Evolutionary conservation across 1,140 invertebrate genomes (phyloP).

Genomic region (Drosophila arizonae): DNA sequence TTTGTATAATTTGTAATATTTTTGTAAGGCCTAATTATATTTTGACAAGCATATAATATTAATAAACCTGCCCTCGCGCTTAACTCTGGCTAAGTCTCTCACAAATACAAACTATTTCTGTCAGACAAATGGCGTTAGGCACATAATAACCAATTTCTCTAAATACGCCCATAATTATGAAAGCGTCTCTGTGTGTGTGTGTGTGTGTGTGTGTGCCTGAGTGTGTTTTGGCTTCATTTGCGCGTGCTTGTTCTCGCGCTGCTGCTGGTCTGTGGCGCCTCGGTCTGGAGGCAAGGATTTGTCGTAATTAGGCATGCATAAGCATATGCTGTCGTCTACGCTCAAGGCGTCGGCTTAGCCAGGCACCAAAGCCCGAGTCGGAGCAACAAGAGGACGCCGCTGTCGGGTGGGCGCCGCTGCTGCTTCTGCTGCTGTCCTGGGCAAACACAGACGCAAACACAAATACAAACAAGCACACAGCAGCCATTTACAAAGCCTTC

Average conservation of each 20-base stretch:
- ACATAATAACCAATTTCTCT: slow-evolving; percentile 82
- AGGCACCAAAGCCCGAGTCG: slow-evolving; percentile 14
- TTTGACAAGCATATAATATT: background rate
- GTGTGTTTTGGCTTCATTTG: slow-evolving; percentile 64
- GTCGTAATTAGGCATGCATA: slow-evolving; percentile 80
- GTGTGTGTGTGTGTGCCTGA: slow-evolving; percentile 18
- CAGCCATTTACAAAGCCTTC: slow-evolving; percentile 33
- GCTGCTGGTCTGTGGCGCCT: background rate
- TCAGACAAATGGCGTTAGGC: slow-evolving; percentile 80
- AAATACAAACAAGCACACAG: slow-evolving; percentile 41
- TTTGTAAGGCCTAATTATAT: too few species aligned
- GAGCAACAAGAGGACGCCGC: background rate
- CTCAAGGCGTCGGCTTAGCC: slow-evolving; percentile 54
- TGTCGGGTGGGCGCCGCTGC: slow-evolving; percentile 1
- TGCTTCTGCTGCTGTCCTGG: slow-evolving; percentile 14
- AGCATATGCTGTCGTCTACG: slow-evolving; percentile 77
- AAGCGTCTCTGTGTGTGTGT: slow-evolving; percentile 30
- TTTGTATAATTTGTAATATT: too few species aligned
- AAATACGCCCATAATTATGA: slow-evolving; percentile 81
- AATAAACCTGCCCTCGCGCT: slow-evolving; percentile 23
- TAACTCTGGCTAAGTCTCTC: slow-evolving; percentile 9
- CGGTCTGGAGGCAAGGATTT: slow-evolving; percentile 61
- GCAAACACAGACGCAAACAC: slow-evolving; percentile 57
- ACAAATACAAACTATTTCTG: slow-evolving; percentile 71
- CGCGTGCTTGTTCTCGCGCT: slow-evolving; percentile 60